Base-by-base conservation (phyloP, 1,140 invertebrate species). In the Drosophila sucinea region DNA sequence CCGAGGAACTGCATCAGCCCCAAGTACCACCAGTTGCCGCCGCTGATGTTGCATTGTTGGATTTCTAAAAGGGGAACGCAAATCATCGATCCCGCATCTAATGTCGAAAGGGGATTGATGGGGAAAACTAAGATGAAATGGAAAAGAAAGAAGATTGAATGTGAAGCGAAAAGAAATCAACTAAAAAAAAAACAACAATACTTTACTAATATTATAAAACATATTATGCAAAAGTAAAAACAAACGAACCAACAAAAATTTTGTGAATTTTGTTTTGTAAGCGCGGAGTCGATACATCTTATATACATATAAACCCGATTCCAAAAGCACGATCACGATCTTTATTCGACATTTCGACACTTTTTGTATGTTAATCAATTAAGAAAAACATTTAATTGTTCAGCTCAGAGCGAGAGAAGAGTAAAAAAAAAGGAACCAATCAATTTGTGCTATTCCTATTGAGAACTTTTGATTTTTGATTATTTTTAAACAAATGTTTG, bases 181-280 rank as follows among this genome's bases (percentile, higher is more conserved):
- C 32, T 23, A 51, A 30, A 57, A 35, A 54, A 67, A 40, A 58
- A 56, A 68, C 44, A 40, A 54, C 33, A 61, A 67, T 83, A 80
- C 84, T 89, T 87, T 87, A 80, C 80, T 80, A 80, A 83, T 89
- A 79, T 82, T 82, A 83, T 87, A 77, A 41, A 84, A 74, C 79
- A 87, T 89, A 84, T 89, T 89, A 72, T 65, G 80, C 32, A 70
- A 73, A 89, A 89, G 77, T 80, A 75, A 71, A 67, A 17, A 30
- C 58, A 11, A 40, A 27, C 60, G 38, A 62, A 66, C 63, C 38
- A 25, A 60, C 33, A 61, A 58, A 17, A 40, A 33, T 32, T 65
- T 65, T 73, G 60, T 47, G 44, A 47, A 73, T 60, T 29, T 55
- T 60, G 51, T 66, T 66, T 47, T 66, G 38, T 25, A 23, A 33